phyloP scores from a whole-genome alignment of 2,888 invertebrate genomes.

The Tetragonisca angustula region DNA sequence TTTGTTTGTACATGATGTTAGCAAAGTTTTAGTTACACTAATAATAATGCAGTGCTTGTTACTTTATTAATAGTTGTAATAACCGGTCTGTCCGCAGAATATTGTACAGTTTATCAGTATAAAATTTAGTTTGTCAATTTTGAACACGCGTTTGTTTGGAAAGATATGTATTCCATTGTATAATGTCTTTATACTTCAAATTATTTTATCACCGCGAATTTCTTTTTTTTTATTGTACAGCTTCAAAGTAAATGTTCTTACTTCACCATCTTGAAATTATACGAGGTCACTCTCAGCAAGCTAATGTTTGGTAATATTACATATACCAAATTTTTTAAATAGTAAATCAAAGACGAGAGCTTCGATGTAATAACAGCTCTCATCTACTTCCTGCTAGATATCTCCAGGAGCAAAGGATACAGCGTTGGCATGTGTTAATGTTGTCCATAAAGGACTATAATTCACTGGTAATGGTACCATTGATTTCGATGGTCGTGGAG shows the following conservation, averaged over 20 bases:
- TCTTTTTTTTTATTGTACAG: not conserved
- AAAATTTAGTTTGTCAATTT: conserved; percentile 41
- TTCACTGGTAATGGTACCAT: conserved; percentile 84
- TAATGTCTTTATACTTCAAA: not conserved
- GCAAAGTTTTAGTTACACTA: conserved; percentile 64
- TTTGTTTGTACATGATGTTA: conserved; percentile 61
- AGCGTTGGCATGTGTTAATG: conserved; percentile 90
- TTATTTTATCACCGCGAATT: conserved; percentile 5
- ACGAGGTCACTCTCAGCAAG: not conserved
- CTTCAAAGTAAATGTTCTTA: not conserved
- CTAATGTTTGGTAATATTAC: not conserved
- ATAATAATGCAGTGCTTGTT: conserved; percentile 21
- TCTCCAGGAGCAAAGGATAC: conserved; percentile 80
- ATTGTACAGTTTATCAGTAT: conserved; percentile 28
- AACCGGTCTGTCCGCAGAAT: conserved; percentile 39
- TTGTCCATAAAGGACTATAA: conserved; percentile 93
- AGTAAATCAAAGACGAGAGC: conserved; percentile 87
- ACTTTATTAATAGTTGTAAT: conserved; percentile 48
- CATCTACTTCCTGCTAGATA: conserved; percentile 86
- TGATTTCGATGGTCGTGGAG: conserved; percentile 78
- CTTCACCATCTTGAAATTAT: not conserved
- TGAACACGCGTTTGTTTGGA: not conserved
- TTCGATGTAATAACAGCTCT: conserved; percentile 85
- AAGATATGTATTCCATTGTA: not conserved
- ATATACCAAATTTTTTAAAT: conserved; percentile 74